Evolutionary conservation across 2,113 vertebrate genomes (phyloP), one percentile per base, ranked within the genome.

Genomic region (Struthidea cinerea): DNA sequence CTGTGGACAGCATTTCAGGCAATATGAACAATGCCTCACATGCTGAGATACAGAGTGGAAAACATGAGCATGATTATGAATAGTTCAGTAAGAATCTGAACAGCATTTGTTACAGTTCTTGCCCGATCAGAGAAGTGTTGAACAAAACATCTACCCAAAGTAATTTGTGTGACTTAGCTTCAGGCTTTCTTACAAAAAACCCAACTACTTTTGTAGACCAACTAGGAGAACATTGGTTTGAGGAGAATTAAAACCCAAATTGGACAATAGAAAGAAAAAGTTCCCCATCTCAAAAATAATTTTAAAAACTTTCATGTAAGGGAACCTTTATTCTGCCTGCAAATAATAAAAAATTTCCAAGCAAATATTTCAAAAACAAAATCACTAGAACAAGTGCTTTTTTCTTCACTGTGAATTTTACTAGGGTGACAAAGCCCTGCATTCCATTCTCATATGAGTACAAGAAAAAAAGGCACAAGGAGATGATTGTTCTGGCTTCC

Each of bases 1-100:
- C 77, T 91, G 92, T 78, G 55, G 68, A 91, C 70, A 67, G 77
- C 16, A 75, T 96, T 96, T 94, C 39, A 85, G 70, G 56, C 61
- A 64, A 18, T 30, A 71, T 13, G 76, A 95, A 77, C 63, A 87
- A 24, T 68, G 35, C 9, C 7, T 82, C 68, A 22, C 37, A 84
- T 84, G 61, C 65, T 94, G 91, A 60, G 69, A 61, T 42, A 64
- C 30, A 56, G 63, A 64, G 11, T 2, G 1, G 33, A 82, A 94
- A 94, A 87, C 35, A 52, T 23, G n/a, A 84, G 30, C 26, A 32
- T 33, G n/a, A 55, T 83, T 77, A 63, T 56, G 65, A 92, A 41
- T 18, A 74, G 9, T 52, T 83, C 60, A 61, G 8, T 41, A 59
- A 74, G 15, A 75, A 70, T 50, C 35, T 75, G 35, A 94, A 71